These are phyloP conservation scores for Astur gentilis DNA, from an alignment of 2,113 vertebrate genomes.

Conservation along the genomic window DNA sequence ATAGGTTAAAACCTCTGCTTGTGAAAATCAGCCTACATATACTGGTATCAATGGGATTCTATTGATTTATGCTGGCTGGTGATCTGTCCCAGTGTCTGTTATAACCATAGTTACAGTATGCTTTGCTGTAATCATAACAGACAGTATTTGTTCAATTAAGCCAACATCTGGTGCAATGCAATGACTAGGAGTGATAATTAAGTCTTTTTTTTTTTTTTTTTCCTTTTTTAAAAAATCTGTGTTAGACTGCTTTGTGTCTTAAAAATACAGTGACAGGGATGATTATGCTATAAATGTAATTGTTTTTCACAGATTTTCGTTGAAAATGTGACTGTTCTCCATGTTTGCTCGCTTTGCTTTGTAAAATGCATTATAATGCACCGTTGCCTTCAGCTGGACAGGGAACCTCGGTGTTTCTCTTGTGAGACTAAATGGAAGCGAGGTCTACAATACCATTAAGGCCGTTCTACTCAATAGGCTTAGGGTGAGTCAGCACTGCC, in stretches of 20 bases:
- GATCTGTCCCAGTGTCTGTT: background rate
- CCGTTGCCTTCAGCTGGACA: background rate
- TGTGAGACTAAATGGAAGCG: background rate
- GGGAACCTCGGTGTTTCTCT: background rate
- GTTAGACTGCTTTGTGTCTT: background rate
- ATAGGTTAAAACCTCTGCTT: background rate
- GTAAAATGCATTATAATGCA: background rate
- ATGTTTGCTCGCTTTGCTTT: background rate
- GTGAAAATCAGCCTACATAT: background rate
- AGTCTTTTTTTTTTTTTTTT: background rate
- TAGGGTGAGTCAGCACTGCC: background rate
- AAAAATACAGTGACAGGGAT: background rate
- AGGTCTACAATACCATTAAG: background rate
- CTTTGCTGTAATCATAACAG: background rate
- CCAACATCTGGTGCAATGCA: slow-evolving; percentile 1
- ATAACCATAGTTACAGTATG: background rate
- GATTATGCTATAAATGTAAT: background rate
- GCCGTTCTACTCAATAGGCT: background rate
- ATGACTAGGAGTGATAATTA: background rate
- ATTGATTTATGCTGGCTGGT: background rate
- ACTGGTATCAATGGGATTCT: background rate
- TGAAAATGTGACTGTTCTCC: background rate
- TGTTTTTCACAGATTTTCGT: background rate
- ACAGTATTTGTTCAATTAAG: slow-evolving; percentile 16
- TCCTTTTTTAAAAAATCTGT: background rate